phyloP scores from a whole-genome alignment of 2,888 invertebrate genomes.

The Erpobdella octoculata region DNA sequence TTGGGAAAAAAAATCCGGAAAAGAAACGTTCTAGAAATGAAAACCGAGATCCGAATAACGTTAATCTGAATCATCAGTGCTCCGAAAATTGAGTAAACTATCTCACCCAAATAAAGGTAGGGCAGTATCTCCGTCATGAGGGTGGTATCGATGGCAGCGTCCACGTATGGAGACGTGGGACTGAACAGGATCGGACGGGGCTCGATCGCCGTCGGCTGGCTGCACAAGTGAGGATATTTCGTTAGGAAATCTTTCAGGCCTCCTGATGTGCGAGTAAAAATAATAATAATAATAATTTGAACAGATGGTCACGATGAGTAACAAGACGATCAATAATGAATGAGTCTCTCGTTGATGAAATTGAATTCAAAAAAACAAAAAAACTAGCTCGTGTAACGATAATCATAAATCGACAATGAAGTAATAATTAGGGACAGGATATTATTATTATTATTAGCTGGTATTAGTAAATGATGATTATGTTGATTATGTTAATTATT shows the following conservation, averaged over 20 bases:
- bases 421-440: no score
- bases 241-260: slow-evolving; percentile 36
- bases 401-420: no score
- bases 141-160: slow-evolving; percentile 61
- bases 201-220: slow-evolving; percentile 12
- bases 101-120: slow-evolving; percentile 64
- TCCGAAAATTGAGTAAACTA: slow-evolving; percentile 5
- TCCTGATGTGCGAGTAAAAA: no score
- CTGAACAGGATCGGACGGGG: slow-evolving; percentile 53
- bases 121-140: slow-evolving; percentile 72
- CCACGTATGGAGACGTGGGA: slow-evolving; percentile 53
- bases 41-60: not conserved
- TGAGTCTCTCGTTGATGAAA: no score
- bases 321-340: no score
- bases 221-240: slow-evolving; percentile 30
- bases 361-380: no score
- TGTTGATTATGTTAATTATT: no score
- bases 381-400: no score
- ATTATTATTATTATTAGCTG: no score
- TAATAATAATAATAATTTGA: no score
- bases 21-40: slow-evolving; percentile 4
- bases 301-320: no score
- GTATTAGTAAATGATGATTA: no score
- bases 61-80: not conserved
- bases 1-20: not conserved